phyloP scores from a whole-genome alignment of 2,113 vertebrate genomes.

The Bubo bubo region DNA sequence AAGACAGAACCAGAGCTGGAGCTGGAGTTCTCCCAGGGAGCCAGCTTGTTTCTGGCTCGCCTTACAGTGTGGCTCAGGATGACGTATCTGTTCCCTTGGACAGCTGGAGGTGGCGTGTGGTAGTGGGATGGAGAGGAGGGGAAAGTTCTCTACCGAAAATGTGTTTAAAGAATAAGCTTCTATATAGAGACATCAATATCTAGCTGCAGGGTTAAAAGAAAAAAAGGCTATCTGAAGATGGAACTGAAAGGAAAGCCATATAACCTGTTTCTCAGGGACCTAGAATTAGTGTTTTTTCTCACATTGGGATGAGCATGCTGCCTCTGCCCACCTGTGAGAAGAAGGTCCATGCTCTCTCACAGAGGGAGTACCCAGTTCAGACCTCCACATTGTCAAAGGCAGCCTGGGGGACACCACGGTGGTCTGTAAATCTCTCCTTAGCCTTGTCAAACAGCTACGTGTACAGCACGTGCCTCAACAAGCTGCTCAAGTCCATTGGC shows the following conservation, averaged over 20 bases:
- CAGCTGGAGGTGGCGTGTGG: background rate
- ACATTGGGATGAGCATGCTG: background rate
- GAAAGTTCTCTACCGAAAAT: background rate
- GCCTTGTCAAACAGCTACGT: slow-evolving; percentile 77
- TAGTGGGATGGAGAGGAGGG: background rate
- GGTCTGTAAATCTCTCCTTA: slow-evolving; percentile 58
- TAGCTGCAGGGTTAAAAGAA: background rate
- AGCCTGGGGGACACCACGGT: background rate
- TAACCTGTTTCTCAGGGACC: background rate
- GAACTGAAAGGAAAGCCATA: background rate
- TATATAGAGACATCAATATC: background rate
- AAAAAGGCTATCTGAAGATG: background rate
- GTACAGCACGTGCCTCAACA: slow-evolving; percentile 74
- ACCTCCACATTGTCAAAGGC: background rate
- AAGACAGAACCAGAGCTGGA: slow-evolving; percentile 84
- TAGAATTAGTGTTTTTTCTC: background rate
- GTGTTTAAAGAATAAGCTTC: background rate
- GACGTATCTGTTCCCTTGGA: slow-evolving; percentile 76
- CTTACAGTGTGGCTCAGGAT: slow-evolving; percentile 84
- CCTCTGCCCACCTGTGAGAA: background rate
- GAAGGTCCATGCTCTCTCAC: background rate
- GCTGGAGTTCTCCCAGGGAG: slow-evolving; percentile 81
- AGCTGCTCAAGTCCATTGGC: slow-evolving; percentile 80
- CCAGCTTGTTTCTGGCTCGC: slow-evolving; percentile 84
- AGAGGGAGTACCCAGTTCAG: background rate